Evolutionary conservation across 2,797 vertebrate species (phyloP).

Genomic region (Erithacus rubecula): DNA sequence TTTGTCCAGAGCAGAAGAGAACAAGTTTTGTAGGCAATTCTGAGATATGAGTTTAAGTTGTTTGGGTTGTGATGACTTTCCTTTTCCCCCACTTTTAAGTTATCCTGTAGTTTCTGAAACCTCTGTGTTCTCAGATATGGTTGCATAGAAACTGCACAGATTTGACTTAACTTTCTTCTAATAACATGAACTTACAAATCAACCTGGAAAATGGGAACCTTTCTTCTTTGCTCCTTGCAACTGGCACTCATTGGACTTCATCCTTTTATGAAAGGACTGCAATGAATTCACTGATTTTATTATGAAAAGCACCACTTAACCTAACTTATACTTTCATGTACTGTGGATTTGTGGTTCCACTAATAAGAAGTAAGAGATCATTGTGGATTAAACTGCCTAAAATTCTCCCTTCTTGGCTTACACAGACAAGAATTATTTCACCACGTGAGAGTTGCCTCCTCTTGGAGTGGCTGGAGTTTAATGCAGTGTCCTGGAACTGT

Average conservation of each 20-base stretch:
- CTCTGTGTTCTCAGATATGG: slow-evolving; percentile 31
- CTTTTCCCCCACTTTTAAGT: not conserved
- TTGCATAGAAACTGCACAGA: slow-evolving; percentile 61
- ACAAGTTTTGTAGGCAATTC: not conserved
- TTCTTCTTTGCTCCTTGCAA: slow-evolving; percentile 26
- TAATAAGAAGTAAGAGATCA: slow-evolving; percentile 36
- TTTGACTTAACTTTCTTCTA: slow-evolving; percentile 50
- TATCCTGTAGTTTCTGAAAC: slow-evolving; percentile 36
- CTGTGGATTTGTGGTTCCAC: slow-evolving; percentile 53
- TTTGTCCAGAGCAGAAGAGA: slow-evolving; percentile 34
- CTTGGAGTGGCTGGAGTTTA: slow-evolving; percentile 42
- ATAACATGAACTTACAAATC: slow-evolving; percentile 2
- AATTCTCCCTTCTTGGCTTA: slow-evolving; percentile 35
- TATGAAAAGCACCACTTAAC: slow-evolving; percentile 43
- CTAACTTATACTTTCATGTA: slow-evolving; percentile 37
- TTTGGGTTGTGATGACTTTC: slow-evolving; percentile 62
- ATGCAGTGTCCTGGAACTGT: slow-evolving; percentile 50
- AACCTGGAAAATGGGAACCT: slow-evolving; percentile 26
- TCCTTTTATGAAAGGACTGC: slow-evolving; percentile 40
- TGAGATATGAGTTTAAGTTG: not conserved
- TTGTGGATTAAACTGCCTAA: slow-evolving; percentile 53
- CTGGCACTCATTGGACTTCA: slow-evolving; percentile 28
- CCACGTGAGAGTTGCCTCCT: not conserved
- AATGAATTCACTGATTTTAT: slow-evolving; percentile 33
- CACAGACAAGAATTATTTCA: slow-evolving; percentile 22